These are phyloP conservation scores for Vultur gryphus DNA, from an alignment of 2,797 vertebrate genomes.

Conservation along the genomic window DNA sequence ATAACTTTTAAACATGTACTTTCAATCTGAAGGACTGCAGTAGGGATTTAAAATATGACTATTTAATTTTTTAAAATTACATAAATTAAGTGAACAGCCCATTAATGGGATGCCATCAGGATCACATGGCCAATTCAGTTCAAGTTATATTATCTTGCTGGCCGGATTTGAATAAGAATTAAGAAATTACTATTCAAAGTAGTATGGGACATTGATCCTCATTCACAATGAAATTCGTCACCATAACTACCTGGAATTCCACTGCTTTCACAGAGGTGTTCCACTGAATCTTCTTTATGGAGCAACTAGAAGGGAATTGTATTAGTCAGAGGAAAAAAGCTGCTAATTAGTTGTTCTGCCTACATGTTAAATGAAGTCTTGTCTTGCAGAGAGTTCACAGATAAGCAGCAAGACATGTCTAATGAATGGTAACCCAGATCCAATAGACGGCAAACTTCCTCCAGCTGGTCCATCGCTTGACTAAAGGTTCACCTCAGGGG, in stretches of 20 bases:
- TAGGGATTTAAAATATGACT: slow-evolving; percentile 77
- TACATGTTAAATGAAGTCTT: slow-evolving; percentile 51
- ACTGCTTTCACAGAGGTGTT: slow-evolving; percentile 43
- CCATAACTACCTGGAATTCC: slow-evolving; percentile 72
- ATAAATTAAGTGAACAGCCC: slow-evolving; percentile 81
- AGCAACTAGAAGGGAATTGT: slow-evolving; percentile 52
- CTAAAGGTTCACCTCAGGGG: not conserved
- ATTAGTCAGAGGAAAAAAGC: not conserved
- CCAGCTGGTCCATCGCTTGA: not conserved
- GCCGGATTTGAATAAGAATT: slow-evolving; percentile 80
- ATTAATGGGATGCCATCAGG: slow-evolving; percentile 76
- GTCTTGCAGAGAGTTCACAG: not conserved
- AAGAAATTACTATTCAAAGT: slow-evolving; percentile 82
- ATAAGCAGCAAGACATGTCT: not conserved
- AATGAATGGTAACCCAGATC: not conserved
- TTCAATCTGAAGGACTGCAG: slow-evolving; percentile 71
- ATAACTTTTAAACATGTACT: slow-evolving; percentile 74
- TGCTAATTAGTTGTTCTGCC: slow-evolving; percentile 55
- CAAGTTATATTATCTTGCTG: slow-evolving; percentile 79
- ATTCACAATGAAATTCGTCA: slow-evolving; percentile 76
- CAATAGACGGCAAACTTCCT: not conserved
- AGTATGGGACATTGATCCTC: slow-evolving; percentile 73
- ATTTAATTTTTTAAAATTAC: slow-evolving; percentile 82
- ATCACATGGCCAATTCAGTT: slow-evolving; percentile 80
- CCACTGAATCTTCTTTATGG: slow-evolving; percentile 67